A percentile compares a stretch with the other conserved stretches of the same genome.
Evolutionary conservation across 2,888 invertebrate genomes (phyloP).

Genomic region (Tenthredo distinguenda): DNA sequence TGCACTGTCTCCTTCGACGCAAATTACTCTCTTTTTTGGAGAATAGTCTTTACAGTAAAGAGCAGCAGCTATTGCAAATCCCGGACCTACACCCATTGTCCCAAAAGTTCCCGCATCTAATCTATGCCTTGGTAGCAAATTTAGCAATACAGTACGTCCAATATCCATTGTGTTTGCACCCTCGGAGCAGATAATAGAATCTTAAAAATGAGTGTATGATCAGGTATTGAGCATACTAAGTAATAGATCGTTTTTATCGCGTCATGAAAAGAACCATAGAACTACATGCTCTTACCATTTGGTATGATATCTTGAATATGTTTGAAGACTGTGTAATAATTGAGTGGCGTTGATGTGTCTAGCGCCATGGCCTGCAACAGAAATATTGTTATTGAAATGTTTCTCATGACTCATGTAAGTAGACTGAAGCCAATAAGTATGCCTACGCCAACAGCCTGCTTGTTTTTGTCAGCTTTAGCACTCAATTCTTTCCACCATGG

Average conservation of each 20-base stretch:
- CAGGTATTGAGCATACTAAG: neutral
- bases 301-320: conserved; percentile 89
- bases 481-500: conserved; percentile 90
- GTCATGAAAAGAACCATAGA: neutral
- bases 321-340: conserved; percentile 96
- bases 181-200: conserved; percentile 92
- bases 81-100: conserved; percentile 97
- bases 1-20: conserved; percentile 98
- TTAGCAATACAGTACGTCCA: conserved; percentile 93
- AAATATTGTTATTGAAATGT: neutral
- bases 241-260: neutral
- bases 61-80: conserved; percentile 95
- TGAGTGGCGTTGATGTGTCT: conserved; percentile 88
- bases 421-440: neutral
- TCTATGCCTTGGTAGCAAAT: conserved; percentile 90
- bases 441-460: conserved; percentile 84
- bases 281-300: conserved; percentile 73
- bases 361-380: conserved; percentile 82
- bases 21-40: conserved; percentile 91
- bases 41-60: conserved; percentile 91
- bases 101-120: conserved; percentile 98
- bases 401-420: neutral
- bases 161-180: conserved; percentile 99
- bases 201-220: conserved; percentile 65
- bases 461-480: conserved; percentile 87